Evolutionary conservation across 2,113 vertebrate species (phyloP).

Genomic region (Athene cunicularia): DNA sequence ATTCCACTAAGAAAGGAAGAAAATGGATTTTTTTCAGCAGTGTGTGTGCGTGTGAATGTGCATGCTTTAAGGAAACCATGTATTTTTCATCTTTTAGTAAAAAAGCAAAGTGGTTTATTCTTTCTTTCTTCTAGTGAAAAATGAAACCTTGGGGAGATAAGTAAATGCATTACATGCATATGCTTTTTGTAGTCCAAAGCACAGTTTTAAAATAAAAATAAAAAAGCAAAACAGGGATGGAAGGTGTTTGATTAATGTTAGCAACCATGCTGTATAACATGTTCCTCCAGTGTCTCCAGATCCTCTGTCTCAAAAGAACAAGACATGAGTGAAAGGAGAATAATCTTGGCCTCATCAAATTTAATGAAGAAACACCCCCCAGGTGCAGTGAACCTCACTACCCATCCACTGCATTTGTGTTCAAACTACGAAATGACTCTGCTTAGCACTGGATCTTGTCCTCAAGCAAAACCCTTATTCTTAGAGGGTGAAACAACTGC

Average conservation of each 20-base stretch:
- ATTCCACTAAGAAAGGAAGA: neutral
- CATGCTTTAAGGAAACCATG: neutral
- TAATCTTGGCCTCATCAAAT: neutral
- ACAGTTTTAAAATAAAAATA: neutral
- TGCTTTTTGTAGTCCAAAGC: conserved; percentile 27
- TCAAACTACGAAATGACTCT: neutral
- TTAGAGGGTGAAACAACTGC: neutral
- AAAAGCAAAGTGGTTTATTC: neutral
- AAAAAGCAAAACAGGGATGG: neutral
- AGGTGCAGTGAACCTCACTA: neutral
- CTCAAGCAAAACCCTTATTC: neutral
- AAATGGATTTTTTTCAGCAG: neutral
- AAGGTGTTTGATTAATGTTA: neutral
- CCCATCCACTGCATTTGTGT: neutral
- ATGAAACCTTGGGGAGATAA: conserved; percentile 35
- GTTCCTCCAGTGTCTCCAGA: neutral
- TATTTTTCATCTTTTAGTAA: neutral
- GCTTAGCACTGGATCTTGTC: neutral
- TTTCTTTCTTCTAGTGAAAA: neutral
- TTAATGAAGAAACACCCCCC: neutral
- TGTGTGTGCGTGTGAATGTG: neutral
- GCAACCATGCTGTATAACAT: neutral
- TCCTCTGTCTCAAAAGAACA: neutral
- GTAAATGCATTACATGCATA: neutral
- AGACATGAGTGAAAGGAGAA: neutral